A percentile compares a stretch with the other conserved stretches of the same genome.
Conservation (phyloP, 2,888 invertebrate species). For the Andrena marginata region DNA sequence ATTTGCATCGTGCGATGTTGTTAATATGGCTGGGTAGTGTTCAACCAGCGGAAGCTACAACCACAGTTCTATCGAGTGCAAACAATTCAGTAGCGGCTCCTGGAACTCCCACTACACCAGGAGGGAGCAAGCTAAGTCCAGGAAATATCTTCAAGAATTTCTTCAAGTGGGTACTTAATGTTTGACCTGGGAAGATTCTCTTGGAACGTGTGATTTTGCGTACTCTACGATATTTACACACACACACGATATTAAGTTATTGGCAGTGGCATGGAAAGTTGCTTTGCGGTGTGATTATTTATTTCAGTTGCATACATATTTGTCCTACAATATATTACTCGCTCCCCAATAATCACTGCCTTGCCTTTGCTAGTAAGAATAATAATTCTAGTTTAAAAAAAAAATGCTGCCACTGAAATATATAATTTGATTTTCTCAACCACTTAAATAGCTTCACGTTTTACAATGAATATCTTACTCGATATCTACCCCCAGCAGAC, state of each 20-base stretch:
- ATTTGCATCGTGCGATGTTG: conserved; percentile 65
- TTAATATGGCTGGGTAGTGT: conserved; percentile 79
- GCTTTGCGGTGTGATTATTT: conserved; percentile 75
- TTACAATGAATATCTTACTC: conserved; percentile 7
- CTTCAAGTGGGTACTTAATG: conserved; percentile 93
- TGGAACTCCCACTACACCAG: conserved; percentile 88
- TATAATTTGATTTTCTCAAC: conserved; percentile 30
- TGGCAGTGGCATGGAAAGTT: conserved; percentile 76
- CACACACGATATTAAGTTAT: conserved; percentile 69
- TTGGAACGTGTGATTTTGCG: conserved; percentile 75
- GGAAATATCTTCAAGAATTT: conserved; percentile 98
- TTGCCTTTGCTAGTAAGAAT: conserved; percentile 42
- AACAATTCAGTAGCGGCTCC: conserved; percentile 85
- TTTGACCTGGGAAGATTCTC: conserved; percentile 75
- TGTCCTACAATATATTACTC: conserved; percentile 45
- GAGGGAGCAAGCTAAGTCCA: conserved; percentile 91
- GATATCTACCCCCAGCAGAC: conserved; percentile 15
- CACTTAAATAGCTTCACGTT: conserved; percentile 26
- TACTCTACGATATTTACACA: conserved; percentile 64
- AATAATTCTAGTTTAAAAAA: conserved; percentile 25
- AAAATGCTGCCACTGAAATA: conserved; percentile 38
- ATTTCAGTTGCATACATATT: conserved; percentile 65
- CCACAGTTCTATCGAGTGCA: conserved; percentile 80
- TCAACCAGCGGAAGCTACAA: conserved; percentile 81
- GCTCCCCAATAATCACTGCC: conserved; percentile 49